phyloP scores from a whole-genome alignment of 2,113 vertebrate genomes.

The Tapirus terrestris region DNA sequence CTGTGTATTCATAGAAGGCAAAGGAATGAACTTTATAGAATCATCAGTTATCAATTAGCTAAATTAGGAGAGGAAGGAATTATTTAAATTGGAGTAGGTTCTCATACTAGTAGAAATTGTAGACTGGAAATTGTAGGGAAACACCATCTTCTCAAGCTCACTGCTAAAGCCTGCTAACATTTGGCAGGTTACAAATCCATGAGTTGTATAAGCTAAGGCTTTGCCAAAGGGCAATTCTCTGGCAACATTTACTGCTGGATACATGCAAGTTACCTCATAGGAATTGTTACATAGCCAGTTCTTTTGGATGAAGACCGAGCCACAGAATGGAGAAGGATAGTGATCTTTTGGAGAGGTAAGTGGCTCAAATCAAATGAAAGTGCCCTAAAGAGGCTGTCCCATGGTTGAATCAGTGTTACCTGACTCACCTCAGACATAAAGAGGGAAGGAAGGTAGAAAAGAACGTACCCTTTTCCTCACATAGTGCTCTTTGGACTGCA shows the following conservation, averaged over 20 bases:
- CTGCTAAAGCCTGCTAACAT: constrained; percentile 23
- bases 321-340: background rate
- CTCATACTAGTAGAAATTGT: background rate
- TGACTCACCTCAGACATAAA: background rate
- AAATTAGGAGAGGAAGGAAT: background rate
- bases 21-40: background rate
- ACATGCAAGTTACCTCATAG: background rate
- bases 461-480: background rate
- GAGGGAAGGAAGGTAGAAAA: background rate
- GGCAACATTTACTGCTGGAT: constrained; percentile 38
- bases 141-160: background rate
- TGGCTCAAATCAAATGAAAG: background rate
- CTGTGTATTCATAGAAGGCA: background rate
- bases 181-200: constrained; percentile 14
- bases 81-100: background rate
- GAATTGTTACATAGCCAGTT: background rate
- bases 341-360: background rate
- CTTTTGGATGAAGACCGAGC: constrained; percentile 33
- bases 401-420: background rate
- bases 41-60: background rate
- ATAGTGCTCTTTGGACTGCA: background rate
- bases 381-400: background rate
- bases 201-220: background rate
- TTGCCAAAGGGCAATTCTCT: constrained; percentile 33
- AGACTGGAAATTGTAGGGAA: background rate